Percentiles rank a stretch among this genome's conserved stretches.
These are phyloP conservation scores for Uromys caudimaculatus DNA, from an alignment of 2,797 vertebrate genomes.

Conservation along the genomic window DNA sequence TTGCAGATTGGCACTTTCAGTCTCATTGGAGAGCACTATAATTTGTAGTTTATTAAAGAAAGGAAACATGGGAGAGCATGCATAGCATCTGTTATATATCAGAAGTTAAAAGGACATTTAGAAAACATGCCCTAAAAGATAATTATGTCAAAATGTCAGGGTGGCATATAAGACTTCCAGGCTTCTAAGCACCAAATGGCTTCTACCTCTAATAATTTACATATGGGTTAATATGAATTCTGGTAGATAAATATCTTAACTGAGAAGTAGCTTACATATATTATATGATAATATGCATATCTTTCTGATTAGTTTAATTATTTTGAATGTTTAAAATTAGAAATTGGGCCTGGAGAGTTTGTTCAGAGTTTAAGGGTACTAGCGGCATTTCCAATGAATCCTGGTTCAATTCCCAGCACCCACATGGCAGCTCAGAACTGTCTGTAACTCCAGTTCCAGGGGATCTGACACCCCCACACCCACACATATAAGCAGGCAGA, in stretches of 20 bases:
- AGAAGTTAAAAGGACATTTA: neutral
- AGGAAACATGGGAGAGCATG: neutral
- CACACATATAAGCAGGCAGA: no score
- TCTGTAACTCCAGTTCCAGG: no score
- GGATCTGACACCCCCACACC: no score
- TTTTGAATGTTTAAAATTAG: conserved; percentile 19
- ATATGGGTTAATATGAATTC: neutral
- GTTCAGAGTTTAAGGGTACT: no score
- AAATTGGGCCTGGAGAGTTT: no score
- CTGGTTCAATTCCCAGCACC: no score
- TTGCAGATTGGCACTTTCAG: neutral
- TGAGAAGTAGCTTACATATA: conserved; percentile 11
- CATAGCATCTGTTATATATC: neutral
- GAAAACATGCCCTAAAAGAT: conserved; percentile 2
- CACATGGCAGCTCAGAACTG: no score
- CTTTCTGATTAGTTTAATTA: conserved; percentile 14
- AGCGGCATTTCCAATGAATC: no score
- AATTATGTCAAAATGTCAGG: neutral
- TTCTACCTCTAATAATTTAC: conserved; percentile 32
- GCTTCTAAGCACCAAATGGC: neutral
- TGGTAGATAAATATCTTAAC: neutral
- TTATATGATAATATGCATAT: neutral
- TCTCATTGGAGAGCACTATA: neutral
- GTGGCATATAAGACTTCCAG: neutral
- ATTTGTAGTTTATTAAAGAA: neutral